Conservation (phyloP, 2,888 invertebrate species). For the Lithophane socia region DNA sequence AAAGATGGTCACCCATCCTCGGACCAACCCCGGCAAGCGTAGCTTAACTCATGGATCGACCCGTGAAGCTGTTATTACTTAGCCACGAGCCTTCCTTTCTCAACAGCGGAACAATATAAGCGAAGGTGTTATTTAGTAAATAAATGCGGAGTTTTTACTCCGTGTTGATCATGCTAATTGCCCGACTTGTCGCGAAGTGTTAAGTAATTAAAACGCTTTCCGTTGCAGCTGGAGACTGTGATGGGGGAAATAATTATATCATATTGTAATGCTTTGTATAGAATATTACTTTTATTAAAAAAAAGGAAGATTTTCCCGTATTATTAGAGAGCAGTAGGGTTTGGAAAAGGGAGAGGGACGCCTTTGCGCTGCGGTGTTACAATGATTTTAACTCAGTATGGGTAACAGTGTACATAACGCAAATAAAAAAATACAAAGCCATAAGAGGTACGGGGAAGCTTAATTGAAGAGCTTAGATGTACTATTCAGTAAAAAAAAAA, state of each 20-base stretch:
- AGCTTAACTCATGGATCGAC: too few relatives aligned
- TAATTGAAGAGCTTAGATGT: too few relatives aligned
- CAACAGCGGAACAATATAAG: neutral
- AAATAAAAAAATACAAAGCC: too few relatives aligned
- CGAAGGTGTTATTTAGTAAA: slow-evolving; percentile 12
- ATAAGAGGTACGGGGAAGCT: too few relatives aligned
- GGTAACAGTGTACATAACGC: too few relatives aligned
- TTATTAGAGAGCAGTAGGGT: neutral
- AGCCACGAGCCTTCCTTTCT: neutral
- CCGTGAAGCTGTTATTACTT: too few relatives aligned
- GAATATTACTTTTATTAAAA: neutral
- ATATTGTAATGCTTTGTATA: neutral
- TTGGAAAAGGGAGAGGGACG: too few relatives aligned
- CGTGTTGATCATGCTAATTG: slow-evolving; percentile 8
- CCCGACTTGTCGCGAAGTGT: neutral
- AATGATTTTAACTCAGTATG: too few relatives aligned
- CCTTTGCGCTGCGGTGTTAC: neutral
- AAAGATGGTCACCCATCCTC: too few relatives aligned
- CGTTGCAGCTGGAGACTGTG: neutral
- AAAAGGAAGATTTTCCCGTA: neutral
- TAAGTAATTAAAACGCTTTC: slow-evolving; percentile 5
- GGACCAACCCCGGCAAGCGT: too few relatives aligned
- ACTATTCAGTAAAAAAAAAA: neutral
- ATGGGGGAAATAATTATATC: neutral
- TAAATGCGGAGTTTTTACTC: slow-evolving; percentile 7